These are phyloP conservation scores for Neria commutata DNA, from an alignment of 2,888 invertebrate species.

Conservation along the genomic window DNA sequence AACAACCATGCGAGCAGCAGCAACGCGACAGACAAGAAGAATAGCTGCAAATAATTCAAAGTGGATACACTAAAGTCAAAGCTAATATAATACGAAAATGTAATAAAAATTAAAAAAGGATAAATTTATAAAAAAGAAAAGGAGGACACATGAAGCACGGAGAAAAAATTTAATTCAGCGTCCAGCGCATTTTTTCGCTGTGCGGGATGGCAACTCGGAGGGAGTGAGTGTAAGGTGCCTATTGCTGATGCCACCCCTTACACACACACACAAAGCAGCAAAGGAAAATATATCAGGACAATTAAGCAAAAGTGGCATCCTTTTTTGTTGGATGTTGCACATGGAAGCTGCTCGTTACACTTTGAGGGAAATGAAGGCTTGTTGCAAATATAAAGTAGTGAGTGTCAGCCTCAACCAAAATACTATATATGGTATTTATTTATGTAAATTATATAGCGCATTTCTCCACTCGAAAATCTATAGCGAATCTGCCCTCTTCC, in stretches of 20 bases:
- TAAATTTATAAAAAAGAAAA: constrained; percentile 36
- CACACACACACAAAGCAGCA: too few relatives aligned
- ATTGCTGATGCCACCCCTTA: too few relatives aligned
- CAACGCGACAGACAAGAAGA: constrained; percentile 42
- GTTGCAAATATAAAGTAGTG: too few relatives aligned
- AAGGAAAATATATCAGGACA: neutral
- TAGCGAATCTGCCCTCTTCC: too few relatives aligned
- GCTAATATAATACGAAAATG: constrained; percentile 57
- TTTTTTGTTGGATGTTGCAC: neutral
- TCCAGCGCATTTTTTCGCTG: neutral
- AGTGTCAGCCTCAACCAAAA: too few relatives aligned
- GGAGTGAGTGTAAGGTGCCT: neutral
- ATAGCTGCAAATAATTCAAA: constrained; percentile 48
- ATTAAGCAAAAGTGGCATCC: neutral
- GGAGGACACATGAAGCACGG: constrained; percentile 1
- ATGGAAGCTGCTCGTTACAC: too few relatives aligned
- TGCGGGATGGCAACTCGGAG: neutral
- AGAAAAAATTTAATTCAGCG: neutral
- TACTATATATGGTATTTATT: too few relatives aligned
- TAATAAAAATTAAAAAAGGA: constrained; percentile 60
- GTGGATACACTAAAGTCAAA: constrained; percentile 56
- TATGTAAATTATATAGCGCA: too few relatives aligned
- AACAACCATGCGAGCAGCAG: constrained; percentile 22
- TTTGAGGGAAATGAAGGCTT: too few relatives aligned
- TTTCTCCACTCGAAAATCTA: too few relatives aligned